These are phyloP conservation scores for Galeopsomyia nigrocyanea DNA, from an alignment of 2,888 invertebrate genomes.

Conservation along the genomic window DNA sequence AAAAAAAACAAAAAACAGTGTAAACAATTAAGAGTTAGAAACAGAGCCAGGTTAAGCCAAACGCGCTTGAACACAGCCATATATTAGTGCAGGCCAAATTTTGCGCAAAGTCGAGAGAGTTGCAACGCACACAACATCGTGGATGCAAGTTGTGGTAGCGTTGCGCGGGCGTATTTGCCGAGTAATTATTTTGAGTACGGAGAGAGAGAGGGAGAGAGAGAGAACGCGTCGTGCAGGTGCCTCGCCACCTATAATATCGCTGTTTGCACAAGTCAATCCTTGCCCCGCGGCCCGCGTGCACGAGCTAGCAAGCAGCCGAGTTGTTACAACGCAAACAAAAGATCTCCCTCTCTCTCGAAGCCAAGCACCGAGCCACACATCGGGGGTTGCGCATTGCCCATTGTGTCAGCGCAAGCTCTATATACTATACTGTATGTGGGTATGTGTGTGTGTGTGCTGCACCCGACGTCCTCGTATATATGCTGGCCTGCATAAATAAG, in stretches of 20 bases:
- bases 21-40: too few relatives aligned
- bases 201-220: neutral
- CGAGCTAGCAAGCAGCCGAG: neutral
- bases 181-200: slow-evolving; percentile 54
- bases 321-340: slow-evolving; percentile 19
- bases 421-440: too few relatives aligned
- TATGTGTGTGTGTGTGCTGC: too few relatives aligned
- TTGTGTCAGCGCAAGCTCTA: neutral
- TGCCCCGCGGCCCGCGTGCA: slow-evolving; percentile 10
- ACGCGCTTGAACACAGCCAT: too few relatives aligned
- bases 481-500: too few relatives aligned
- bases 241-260: slow-evolving; percentile 17
- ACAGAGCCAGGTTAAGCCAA: too few relatives aligned
- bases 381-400: neutral
- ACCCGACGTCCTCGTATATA: too few relatives aligned
- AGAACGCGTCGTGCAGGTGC: slow-evolving; percentile 4
- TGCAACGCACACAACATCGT: too few relatives aligned
- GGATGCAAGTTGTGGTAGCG: neutral
- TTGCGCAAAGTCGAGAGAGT: too few relatives aligned
- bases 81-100: too few relatives aligned
- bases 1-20: too few relatives aligned
- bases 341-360: neutral
- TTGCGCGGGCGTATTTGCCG: slow-evolving; percentile 47
- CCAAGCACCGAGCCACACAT: too few relatives aligned
- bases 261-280: slow-evolving; percentile 33